These are phyloP conservation scores for Drosophila kepulauana DNA, from an alignment of 1,140 invertebrate genomes.

Conservation along the genomic window DNA sequence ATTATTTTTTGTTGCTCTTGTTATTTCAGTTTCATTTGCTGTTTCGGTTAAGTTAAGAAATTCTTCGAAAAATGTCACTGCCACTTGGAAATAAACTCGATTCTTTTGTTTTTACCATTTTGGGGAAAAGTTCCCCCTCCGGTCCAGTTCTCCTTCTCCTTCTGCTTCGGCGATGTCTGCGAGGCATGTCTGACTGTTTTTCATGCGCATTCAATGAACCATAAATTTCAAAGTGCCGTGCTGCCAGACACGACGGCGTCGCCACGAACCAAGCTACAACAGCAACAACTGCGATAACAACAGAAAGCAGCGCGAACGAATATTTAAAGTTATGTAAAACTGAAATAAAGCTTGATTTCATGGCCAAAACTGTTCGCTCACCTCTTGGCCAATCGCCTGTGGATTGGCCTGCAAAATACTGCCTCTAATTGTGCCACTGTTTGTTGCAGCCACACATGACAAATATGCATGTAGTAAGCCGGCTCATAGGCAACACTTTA, in stretches of 20 bases:
- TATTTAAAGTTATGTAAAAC: slow-evolving; percentile 65
- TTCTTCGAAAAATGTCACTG: slow-evolving; percentile 45
- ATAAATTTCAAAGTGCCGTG: slow-evolving; percentile 80
- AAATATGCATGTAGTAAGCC: slow-evolving; percentile 33
- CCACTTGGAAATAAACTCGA: slow-evolving; percentile 64
- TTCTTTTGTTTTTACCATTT: slow-evolving; percentile 68
- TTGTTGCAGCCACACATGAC: slow-evolving; percentile 19
- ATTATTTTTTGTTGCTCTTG: slow-evolving; percentile 27
- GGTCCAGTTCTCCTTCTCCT: too few relatives aligned
- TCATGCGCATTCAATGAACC: slow-evolving; percentile 81
- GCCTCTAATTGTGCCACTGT: slow-evolving; percentile 38
- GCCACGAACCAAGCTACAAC: slow-evolving; percentile 23
- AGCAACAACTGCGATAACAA: slow-evolving; percentile 22
- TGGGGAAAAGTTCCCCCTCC: slow-evolving; percentile 15
- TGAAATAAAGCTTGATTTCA: slow-evolving; percentile 26
- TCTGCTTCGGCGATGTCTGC: slow-evolving; percentile 3
- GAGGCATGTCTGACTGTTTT: slow-evolving; percentile 64
- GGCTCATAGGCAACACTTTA: slow-evolving; percentile 49
- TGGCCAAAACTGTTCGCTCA: slow-evolving; percentile 47
- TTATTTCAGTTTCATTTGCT: slow-evolving; percentile 44
- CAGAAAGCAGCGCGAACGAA: background rate
- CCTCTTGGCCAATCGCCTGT: slow-evolving; percentile 44
- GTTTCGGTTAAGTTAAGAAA: slow-evolving; percentile 56
- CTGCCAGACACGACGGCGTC: slow-evolving; percentile 71
- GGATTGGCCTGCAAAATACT: slow-evolving; percentile 30